These are phyloP conservation scores for Digitonthophagus gazella DNA, from an alignment of 2,888 invertebrate species.

Conservation along the genomic window DNA sequence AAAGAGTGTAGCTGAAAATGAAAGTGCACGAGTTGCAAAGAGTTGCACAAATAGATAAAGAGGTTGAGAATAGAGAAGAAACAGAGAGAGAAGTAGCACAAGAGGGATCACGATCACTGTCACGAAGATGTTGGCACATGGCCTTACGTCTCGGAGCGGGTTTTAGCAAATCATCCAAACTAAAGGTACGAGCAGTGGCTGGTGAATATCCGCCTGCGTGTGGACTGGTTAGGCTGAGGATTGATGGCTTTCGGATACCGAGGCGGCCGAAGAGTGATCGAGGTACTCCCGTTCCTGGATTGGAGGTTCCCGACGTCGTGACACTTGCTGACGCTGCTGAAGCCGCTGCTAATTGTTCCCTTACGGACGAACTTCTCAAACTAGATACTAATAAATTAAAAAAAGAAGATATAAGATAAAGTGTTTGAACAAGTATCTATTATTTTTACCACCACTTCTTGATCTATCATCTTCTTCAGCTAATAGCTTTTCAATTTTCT, in stretches of 20 bases:
- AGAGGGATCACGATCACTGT: constrained; percentile 25
- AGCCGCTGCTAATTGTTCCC: constrained; percentile 56
- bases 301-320: constrained; percentile 40
- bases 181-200: constrained; percentile 77
- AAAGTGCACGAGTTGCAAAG: constrained; percentile 25
- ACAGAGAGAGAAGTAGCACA: constrained; percentile 32
- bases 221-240: constrained; percentile 76
- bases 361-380: constrained; percentile 59
- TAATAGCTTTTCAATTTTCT: constrained; percentile 78
- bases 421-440: not conserved
- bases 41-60: constrained; percentile 25
- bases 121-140: constrained; percentile 39
- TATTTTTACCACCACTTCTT: constrained; percentile 50
- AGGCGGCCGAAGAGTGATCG: constrained; percentile 78
- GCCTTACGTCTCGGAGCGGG: constrained; percentile 79
- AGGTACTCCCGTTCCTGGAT: constrained; percentile 56
- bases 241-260: constrained; percentile 85
- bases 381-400: constrained; percentile 40
- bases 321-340: constrained; percentile 51
- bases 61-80: constrained; percentile 34
- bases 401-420: not conserved
- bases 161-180: constrained; percentile 85
- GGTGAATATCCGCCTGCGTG: constrained; percentile 53
- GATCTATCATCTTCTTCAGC: constrained; percentile 77
- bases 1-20: not conserved